Evolutionary conservation across 1,140 invertebrate species (phyloP).

Genomic region (Choristoneura fumiferana): DNA sequence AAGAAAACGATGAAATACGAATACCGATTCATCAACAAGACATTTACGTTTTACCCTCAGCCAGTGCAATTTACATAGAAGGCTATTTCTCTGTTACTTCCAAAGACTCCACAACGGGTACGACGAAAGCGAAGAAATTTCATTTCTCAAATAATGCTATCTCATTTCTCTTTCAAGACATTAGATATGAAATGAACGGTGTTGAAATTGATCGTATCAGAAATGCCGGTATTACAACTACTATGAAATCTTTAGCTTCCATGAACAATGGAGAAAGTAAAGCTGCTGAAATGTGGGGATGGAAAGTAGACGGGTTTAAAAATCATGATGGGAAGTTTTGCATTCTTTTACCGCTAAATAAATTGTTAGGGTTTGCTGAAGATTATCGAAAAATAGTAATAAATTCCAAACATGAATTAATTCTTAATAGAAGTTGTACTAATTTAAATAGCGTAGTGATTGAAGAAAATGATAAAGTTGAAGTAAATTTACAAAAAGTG

Average conservation of each 20-base stretch:
- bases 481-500: constrained; percentile 22
- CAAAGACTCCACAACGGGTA: not conserved
- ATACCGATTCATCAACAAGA: constrained; percentile 35
- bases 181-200: constrained; percentile 67
- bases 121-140: constrained; percentile 25
- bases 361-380: constrained; percentile 67
- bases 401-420: constrained; percentile 69
- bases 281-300: constrained; percentile 25
- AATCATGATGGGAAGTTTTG: constrained; percentile 42
- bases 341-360: constrained; percentile 55
- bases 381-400: constrained; percentile 70
- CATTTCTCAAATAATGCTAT: constrained; percentile 55
- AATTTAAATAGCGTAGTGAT: constrained; percentile 32
- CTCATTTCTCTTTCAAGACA: constrained; percentile 66
- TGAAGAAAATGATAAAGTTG: constrained; percentile 1
- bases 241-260: no score
- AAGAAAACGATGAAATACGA: constrained; percentile 33
- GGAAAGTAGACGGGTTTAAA: constrained; percentile 20
- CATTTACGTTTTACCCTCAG: constrained; percentile 30
- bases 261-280: constrained; percentile 24
- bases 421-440: constrained; percentile 51
- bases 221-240: constrained; percentile 57
- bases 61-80: constrained; percentile 39
- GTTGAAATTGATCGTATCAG: constrained; percentile 64
- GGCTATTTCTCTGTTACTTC: constrained; percentile 13